phyloP scores from a whole-genome alignment of 2,888 invertebrate species.

The Drosophila nr. perissopoda region DNA sequence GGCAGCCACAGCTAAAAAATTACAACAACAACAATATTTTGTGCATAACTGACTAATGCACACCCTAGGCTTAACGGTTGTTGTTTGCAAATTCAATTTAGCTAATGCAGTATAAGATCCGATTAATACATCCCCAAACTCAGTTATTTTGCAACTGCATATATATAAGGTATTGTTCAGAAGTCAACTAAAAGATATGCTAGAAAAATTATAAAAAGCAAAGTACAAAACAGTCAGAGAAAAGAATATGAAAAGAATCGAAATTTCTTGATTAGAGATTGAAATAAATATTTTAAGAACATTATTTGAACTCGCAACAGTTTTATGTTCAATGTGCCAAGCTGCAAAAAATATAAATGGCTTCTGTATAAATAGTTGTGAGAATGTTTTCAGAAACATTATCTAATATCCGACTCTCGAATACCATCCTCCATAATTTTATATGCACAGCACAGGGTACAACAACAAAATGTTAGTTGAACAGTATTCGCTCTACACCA shows the following conservation, averaged over 20 bases:
- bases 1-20: constrained; percentile 26
- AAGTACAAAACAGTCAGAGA: background rate
- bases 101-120: background rate
- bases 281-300: background rate
- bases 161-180: too few relatives aligned
- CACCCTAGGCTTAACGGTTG: background rate
- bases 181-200: background rate
- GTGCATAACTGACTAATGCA: background rate
- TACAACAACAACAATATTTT: background rate
- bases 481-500: constrained; percentile 8
- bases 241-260: background rate
- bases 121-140: background rate
- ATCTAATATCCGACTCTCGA: background rate
- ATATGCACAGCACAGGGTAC: background rate
- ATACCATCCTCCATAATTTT: background rate
- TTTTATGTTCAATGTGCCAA: background rate
- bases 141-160: background rate
- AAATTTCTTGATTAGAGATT: background rate
- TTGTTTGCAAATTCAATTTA: background rate
- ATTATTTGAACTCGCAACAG: background rate
- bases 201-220: background rate
- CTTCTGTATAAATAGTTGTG: background rate
- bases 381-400: background rate
- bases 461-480: too few relatives aligned
- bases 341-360: background rate